Percentiles rank a stretch among this genome's conserved stretches.
phyloP scores from a whole-genome alignment of 1,140 invertebrate species.

The Pollicipes pollicipes region DNA sequence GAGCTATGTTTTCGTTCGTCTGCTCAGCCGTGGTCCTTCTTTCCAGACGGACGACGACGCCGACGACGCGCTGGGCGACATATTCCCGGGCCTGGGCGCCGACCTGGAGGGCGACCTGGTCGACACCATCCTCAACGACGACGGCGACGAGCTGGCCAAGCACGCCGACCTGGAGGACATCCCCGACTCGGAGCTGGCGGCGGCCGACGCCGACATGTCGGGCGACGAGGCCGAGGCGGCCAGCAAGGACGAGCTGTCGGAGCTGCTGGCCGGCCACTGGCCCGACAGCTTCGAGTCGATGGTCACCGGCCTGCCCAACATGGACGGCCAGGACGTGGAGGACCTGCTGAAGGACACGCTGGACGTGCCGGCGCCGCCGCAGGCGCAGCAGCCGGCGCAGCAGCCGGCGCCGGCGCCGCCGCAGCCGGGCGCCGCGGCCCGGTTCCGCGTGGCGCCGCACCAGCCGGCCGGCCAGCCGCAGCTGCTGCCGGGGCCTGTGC shows the following conservation, averaged over 20 bases:
- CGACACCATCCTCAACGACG: conserved; percentile 3
- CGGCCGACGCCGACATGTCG: conserved; percentile 4
- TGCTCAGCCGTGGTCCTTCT: too few species aligned
- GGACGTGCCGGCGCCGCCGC: conserved; percentile 18
- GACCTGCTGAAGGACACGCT: conserved; percentile 14
- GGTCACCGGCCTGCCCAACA: conserved; percentile 9
- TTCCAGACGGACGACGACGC: background rate
- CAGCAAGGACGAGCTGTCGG: conserved; percentile 12
- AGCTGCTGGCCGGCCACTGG: background rate
- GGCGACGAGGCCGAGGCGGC: conserved; percentile 9
- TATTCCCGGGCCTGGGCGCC: background rate
- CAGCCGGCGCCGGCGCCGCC: conserved; percentile 19
- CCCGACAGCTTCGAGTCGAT: conserved; percentile 1
- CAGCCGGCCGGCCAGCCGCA: conserved; percentile 30
- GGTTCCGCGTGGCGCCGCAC: conserved; percentile 21
- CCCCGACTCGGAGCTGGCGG: background rate
- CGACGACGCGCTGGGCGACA: background rate
- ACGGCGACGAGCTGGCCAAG: background rate
- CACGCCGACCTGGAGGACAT: background rate
- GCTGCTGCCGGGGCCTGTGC: conserved; percentile 29
- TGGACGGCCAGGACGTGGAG: conserved; percentile 14
- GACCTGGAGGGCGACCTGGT: conserved; percentile 5
- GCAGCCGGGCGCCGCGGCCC: conserved; percentile 24
- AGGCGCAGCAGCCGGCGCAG: conserved; percentile 14
- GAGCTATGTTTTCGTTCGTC: too few species aligned